Evolutionary conservation across 2,113 vertebrate genomes (phyloP), one percentile per base, ranked within the genome.

Genomic region (Labeo rohita): DNA sequence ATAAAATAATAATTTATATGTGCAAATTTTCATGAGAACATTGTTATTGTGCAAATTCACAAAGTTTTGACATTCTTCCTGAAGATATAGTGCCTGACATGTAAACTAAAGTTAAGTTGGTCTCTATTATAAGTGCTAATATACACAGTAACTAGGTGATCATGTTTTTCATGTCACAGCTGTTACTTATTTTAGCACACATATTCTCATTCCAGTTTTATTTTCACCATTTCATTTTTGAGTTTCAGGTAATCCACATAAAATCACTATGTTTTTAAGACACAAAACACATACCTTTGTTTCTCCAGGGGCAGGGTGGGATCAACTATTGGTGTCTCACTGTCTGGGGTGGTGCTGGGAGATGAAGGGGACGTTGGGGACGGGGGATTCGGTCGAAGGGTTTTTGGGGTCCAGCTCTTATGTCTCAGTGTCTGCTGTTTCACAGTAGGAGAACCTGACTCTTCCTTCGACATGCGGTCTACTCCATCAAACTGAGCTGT

Each of bases 401-500:
- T 94, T 93, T 97, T 98, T 75, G 95, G 92, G 59, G 94, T 97
- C 97, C 97, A 98, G 93, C 96, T 98, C 91, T 96, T 98, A 91
- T 97, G 97, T 11, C 96, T 95, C 3, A 95, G 93, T 59, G 92
- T 93, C 36, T 93, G 94, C 79, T 94, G 93, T 54, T 96, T 96
- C 54, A 95, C 95, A 52, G 47, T 2, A 3, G 89, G 66, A 50
- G 81, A 85, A 21, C 89, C 88, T 0, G 63, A 5, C 34, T 97
- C 97, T 75, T 98, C 97, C 90, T 94, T 97, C 72, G 84, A 88
- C 6, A 91, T 73, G 23, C 93, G 93, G 84, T 97, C 97, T 0
- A 95, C 91, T 3, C 94, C 95, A 85, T 99, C 97, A 43, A 99
- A 98, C 95, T 98, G 98, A 91, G 96, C 98, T 99, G 92, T 34